Conservation (phyloP, 2,797 vertebrate genomes). For the Pyrrhura leucotis region DNA sequence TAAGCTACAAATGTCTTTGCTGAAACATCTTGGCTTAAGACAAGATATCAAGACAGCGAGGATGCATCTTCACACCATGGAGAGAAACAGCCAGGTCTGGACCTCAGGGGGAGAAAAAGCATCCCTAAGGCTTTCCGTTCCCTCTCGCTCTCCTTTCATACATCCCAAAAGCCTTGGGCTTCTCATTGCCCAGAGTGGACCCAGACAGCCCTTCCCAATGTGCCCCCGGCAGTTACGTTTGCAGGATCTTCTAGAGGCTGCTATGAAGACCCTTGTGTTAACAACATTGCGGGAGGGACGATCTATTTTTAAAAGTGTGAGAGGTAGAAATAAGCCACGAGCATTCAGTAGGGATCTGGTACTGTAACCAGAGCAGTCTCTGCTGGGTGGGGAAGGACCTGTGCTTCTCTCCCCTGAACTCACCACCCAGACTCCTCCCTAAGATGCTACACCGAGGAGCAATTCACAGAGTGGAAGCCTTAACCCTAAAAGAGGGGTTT, state of each 20-base stretch:
- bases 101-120: not conserved
- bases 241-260: conserved; percentile 71
- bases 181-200: not conserved
- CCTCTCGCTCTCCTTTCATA: not conserved
- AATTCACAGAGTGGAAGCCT: not conserved
- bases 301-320: conserved; percentile 73
- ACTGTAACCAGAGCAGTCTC: conserved; percentile 18
- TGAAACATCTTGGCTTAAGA: not conserved
- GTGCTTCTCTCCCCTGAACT: not conserved
- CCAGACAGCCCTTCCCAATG: conserved; percentile 27
- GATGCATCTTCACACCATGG: accelerated
- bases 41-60: not conserved
- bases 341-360: conserved; percentile 18
- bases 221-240: conserved; percentile 60
- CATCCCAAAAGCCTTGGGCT: not conserved
- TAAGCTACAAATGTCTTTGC: not conserved
- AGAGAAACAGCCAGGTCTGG: not conserved
- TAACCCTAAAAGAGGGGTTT: not conserved
- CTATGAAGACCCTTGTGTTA: conserved; percentile 67
- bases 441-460: not conserved
- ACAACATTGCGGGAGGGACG: conserved; percentile 67
- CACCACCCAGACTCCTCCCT: not conserved
- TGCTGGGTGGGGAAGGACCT: not conserved
- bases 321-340: conserved; percentile 67
- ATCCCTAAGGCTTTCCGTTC: not conserved